Evolutionary conservation across 1,140 invertebrate species (phyloP).

Genomic region (Sycophila sp.): DNA sequence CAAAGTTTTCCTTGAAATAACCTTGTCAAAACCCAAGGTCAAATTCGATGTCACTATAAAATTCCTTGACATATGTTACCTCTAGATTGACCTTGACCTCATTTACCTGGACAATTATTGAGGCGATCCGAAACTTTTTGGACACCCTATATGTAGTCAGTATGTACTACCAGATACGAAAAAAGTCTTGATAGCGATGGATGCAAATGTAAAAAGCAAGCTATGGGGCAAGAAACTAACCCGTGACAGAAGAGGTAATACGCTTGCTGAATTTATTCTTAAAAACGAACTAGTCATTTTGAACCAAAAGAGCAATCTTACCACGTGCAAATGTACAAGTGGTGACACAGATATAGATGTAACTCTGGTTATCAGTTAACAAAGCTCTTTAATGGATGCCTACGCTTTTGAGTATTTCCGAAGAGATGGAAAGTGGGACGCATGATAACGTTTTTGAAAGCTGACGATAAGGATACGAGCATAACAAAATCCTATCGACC

Average conservation of each 20-base stretch:
- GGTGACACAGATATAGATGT: constrained; percentile 16
- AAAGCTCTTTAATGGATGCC: constrained; percentile 31
- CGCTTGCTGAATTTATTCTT: neutral
- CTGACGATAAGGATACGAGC: no score
- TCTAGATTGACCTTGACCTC: no score
- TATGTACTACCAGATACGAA: neutral
- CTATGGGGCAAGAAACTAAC: no score
- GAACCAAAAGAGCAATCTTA: neutral
- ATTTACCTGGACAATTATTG: no score
- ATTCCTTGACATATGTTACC: no score
- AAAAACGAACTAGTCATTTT: neutral
- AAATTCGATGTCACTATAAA: no score
- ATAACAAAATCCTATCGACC: no score
- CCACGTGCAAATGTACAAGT: neutral
- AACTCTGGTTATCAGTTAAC: neutral
- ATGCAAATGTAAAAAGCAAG: no score
- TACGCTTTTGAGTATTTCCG: constrained; percentile 43
- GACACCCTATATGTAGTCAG: neutral
- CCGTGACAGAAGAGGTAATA: neutral
- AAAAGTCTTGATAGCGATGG: no score
- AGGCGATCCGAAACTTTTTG: no score
- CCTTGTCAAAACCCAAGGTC: no score
- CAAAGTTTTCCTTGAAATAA: no score
- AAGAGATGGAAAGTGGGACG: constrained; percentile 48
- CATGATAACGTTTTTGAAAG: constrained; percentile 49